These are phyloP conservation scores for Euleptes europaea DNA, from an alignment of 2,113 vertebrate genomes.

Conservation along the genomic window DNA sequence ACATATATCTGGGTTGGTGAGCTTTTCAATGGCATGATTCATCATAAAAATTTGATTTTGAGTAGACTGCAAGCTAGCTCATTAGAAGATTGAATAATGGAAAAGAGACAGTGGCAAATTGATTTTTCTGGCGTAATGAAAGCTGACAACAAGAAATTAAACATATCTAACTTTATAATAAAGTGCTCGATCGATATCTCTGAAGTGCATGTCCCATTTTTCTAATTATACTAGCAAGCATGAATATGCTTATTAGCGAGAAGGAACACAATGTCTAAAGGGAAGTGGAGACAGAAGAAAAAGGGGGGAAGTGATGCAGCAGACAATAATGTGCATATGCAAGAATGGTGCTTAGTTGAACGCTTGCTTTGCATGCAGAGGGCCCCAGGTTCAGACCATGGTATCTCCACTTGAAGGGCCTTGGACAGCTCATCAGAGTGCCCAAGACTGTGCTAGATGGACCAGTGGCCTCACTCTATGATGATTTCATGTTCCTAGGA, in stretches of 20 bases:
- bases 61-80: constrained; percentile 48
- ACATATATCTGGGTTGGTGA: background rate
- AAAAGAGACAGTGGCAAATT: constrained; percentile 49
- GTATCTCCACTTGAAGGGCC: no score
- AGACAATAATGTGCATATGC: background rate
- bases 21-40: constrained; percentile 27
- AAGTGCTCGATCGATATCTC: constrained; percentile 34
- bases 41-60: constrained; percentile 42
- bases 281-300: background rate
- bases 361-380: no score
- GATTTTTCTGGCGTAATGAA: constrained; percentile 54
- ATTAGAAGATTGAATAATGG: constrained; percentile 55
- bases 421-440: no score
- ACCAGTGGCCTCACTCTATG: no score
- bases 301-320: background rate
- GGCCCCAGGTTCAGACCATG: no score
- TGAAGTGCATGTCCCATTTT: constrained; percentile 19
- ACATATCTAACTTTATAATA: constrained; percentile 38
- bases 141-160: constrained; percentile 59
- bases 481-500: no score
- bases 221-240: constrained; percentile 19
- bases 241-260: background rate
- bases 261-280: background rate
- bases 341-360: background rate
- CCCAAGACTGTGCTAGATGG: no score